phyloP scores from a whole-genome alignment of 1,140 invertebrate genomes.

The Temnothorax curvispinosus region DNA sequence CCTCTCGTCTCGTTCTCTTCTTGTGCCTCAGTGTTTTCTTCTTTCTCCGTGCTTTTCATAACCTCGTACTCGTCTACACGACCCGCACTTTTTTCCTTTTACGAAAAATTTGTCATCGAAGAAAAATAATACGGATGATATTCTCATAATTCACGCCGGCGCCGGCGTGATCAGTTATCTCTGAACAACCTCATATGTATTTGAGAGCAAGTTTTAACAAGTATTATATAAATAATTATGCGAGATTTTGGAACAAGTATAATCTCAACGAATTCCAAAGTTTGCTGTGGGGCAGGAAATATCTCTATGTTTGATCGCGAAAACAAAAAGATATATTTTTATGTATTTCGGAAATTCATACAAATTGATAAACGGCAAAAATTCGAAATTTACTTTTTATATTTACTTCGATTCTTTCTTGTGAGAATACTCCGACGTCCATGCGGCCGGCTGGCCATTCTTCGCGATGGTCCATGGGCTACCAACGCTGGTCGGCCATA shows the following conservation, averaged over 20 bases:
- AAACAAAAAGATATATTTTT: background rate
- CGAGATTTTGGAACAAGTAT: background rate
- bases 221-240: background rate
- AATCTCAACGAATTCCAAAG: too few relatives aligned
- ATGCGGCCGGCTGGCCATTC: background rate
- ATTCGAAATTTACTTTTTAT: background rate
- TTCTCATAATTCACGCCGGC: conserved; percentile 52
- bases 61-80: background rate
- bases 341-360: background rate
- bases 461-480: background rate
- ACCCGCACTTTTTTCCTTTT: conserved; percentile 40
- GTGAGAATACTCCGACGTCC: conserved; percentile 1
- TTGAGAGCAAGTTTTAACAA: background rate
- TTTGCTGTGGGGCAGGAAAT: too few relatives aligned
- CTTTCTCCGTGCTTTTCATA: conserved; percentile 37
- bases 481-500: conserved; percentile 3
- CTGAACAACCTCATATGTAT: background rate
- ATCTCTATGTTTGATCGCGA: too few relatives aligned
- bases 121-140: conserved; percentile 68
- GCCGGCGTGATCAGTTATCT: background rate
- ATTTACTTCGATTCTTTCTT: background rate
- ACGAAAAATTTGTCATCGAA: conserved; percentile 70
- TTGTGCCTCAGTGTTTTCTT: conserved; percentile 15
- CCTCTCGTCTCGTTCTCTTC: background rate
- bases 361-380: background rate